Evolutionary conservation across 2,888 invertebrate species (phyloP).

Genomic region (Hyposoter dolosus): DNA sequence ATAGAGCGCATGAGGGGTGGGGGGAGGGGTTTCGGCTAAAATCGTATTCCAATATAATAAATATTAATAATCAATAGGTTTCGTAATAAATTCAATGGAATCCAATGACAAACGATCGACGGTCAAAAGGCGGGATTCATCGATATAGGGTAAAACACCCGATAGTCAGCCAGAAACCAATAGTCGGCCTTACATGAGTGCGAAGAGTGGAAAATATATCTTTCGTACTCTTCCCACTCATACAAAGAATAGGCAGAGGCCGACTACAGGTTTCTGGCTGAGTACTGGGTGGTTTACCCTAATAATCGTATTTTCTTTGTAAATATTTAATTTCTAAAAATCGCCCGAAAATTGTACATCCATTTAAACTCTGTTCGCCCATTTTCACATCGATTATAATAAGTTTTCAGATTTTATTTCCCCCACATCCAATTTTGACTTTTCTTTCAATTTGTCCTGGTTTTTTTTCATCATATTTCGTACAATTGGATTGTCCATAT

Average conservation of each 20-base stretch:
- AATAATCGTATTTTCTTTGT: slow-evolving; percentile 67
- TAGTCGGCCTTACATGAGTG: too few species aligned
- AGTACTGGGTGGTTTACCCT: too few species aligned
- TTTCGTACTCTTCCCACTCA: too few species aligned
- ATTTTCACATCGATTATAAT: slow-evolving; percentile 63
- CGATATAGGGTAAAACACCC: too few species aligned
- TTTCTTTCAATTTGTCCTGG: slow-evolving; percentile 11
- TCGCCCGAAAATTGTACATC: slow-evolving; percentile 66
- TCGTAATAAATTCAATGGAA: slow-evolving; percentile 79
- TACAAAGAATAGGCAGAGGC: too few species aligned
- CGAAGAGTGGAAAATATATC: too few species aligned
- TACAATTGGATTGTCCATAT: slow-evolving; percentile 81
- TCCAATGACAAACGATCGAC: slow-evolving; percentile 71
- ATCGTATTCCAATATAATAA: slow-evolving; percentile 74
- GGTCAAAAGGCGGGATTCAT: slow-evolving; percentile 71
- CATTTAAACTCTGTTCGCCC: slow-evolving; percentile 46
- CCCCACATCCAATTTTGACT: slow-evolving; percentile 44
- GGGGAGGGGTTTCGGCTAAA: slow-evolving; percentile 75
- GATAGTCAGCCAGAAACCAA: too few species aligned
- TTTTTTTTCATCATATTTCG: slow-evolving; percentile 68
- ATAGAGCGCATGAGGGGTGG: slow-evolving; percentile 71
- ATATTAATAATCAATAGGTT: slow-evolving; percentile 76
- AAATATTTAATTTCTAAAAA: slow-evolving; percentile 76
- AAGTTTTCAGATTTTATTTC: slow-evolving; percentile 54
- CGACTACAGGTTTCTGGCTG: too few species aligned